phyloP scores from a whole-genome alignment of 1,140 invertebrate species.

The Akabosia matsudoensis region DNA sequence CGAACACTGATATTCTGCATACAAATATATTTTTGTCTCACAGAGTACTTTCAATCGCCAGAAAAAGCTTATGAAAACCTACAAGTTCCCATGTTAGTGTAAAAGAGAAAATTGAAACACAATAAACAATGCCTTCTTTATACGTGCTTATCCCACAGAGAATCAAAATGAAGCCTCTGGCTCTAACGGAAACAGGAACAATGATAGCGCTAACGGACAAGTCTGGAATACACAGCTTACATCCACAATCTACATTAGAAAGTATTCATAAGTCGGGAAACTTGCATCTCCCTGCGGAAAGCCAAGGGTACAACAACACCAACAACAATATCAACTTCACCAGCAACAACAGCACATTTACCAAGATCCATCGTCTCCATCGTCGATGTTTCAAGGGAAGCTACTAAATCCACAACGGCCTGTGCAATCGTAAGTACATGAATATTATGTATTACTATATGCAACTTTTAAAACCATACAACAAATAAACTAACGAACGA shows the following conservation, averaged over 20 bases:
- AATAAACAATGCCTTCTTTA: conserved; percentile 1
- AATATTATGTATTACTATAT: too few species aligned
- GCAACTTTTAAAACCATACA: too few species aligned
- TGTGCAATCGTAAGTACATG: conserved; percentile 36
- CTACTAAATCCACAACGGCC: conserved; percentile 43
- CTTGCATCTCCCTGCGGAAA: conserved; percentile 45
- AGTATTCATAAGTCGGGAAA: conserved; percentile 46
- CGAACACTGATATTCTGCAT: too few species aligned
- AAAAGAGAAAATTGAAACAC: too few species aligned
- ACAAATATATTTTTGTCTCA: too few species aligned
- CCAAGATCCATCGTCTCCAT: conserved; percentile 45
- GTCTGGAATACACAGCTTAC: conserved; percentile 40
- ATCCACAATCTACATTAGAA: conserved; percentile 42
- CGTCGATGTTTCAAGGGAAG: conserved; percentile 45
- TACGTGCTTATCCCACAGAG: conserved; percentile 32
- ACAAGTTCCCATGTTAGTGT: too few species aligned
- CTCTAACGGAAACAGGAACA: conserved; percentile 44
- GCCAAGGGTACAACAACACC: conserved; percentile 38
- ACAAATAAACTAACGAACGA: too few species aligned
- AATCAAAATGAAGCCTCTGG: conserved; percentile 33
- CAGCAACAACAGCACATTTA: conserved; percentile 28
- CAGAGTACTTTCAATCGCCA: too few species aligned
- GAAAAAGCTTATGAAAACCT: too few species aligned
- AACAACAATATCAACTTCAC: conserved; percentile 2
- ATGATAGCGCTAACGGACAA: conserved; percentile 45